A percentile compares a stretch with the other conserved stretches of the same genome.
Evolutionary conservation across 64 coral and sea anemone species (phyloP).

Genomic region (Montipora foliosa): DNA sequence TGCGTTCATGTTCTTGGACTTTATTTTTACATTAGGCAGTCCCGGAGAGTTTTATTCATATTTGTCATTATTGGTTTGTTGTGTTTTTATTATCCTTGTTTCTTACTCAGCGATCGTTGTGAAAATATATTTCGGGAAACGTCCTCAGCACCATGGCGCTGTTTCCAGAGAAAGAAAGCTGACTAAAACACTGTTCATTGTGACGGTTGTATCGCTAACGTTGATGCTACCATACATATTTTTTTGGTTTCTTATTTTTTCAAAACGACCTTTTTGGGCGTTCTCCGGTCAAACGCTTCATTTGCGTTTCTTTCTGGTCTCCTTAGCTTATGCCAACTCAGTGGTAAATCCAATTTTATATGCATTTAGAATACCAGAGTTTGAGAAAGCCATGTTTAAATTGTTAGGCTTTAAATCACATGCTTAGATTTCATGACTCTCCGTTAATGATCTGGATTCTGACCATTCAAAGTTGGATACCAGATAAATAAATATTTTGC

Average conservation of each 20-base stretch:
- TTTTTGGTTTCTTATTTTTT: background rate
- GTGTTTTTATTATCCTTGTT: background rate
- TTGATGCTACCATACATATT: background rate
- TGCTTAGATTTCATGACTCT: too few species aligned
- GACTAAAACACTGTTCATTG: background rate
- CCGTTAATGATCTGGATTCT: too few species aligned
- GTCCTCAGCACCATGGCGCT: background rate
- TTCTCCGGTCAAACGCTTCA: background rate
- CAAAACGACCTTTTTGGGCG: background rate
- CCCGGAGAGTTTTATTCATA: background rate
- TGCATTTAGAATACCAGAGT: background rate
- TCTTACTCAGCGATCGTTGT: background rate
- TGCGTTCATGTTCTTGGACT: background rate
- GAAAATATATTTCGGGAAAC: background rate
- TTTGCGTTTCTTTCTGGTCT: background rate
- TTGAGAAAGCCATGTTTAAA: background rate
- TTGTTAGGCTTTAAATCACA: background rate
- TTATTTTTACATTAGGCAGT: background rate
- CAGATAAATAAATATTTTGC: too few species aligned
- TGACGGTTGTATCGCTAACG: background rate
- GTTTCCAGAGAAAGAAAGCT: background rate
- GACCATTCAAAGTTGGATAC: too few species aligned
- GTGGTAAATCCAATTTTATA: background rate
- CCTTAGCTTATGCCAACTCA: background rate
- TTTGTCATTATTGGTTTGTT: background rate